A percentile compares a stretch with the other conserved stretches of the same genome.
Evolutionary conservation across 2,113 vertebrate genomes (phyloP).

Genomic region (Ellobius talpinus): DNA sequence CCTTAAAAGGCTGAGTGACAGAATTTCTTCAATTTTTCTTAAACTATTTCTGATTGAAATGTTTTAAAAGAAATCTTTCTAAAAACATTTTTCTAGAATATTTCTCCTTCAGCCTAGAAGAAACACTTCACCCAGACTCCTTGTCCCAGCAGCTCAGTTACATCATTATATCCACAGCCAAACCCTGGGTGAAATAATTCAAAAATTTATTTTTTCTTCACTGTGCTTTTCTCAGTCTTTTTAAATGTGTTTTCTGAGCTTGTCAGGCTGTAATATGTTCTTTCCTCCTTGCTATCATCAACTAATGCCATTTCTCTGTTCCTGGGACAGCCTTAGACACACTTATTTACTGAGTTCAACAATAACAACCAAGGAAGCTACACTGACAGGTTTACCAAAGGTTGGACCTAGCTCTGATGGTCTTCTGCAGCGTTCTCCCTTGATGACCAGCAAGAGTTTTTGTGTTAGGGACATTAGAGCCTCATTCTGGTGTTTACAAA

Average conservation of each 20-base stretch:
- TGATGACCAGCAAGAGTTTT: not conserved
- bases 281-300: not conserved
- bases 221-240: not conserved
- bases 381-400: not conserved
- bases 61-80: slow-evolving; percentile 12
- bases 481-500: not conserved
- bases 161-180: not conserved
- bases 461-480: not conserved
- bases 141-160: not conserved
- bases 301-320: not conserved
- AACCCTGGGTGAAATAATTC: not conserved
- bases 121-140: not conserved
- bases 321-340: not conserved
- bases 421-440: not conserved
- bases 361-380: not conserved
- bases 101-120: not conserved
- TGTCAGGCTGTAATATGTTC: not conserved
- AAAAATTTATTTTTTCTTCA: not conserved
- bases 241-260: not conserved
- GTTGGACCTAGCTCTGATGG: not conserved
- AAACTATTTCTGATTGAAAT: not conserved
- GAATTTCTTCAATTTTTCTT: not conserved
- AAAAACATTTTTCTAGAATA: not conserved
- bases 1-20: not conserved
- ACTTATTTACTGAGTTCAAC: not conserved